Percentiles rank a stretch among this genome's conserved stretches.
Evolutionary conservation across 2,113 vertebrate species (phyloP).

Genomic region (Agapornis roseicollis): DNA sequence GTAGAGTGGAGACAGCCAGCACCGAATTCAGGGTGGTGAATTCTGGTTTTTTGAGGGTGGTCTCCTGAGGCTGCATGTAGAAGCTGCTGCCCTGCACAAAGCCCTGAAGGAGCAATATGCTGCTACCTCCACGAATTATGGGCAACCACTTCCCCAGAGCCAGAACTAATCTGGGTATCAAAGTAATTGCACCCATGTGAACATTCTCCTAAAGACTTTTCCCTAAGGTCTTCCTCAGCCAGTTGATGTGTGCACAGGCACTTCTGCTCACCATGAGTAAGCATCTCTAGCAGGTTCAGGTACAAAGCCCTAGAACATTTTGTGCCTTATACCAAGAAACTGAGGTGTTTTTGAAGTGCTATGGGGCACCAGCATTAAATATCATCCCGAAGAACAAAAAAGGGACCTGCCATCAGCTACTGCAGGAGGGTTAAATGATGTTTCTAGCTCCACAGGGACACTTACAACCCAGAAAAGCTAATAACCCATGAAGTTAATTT

Average conservation of each 20-base stretch:
- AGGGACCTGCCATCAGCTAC: neutral
- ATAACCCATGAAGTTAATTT: neutral
- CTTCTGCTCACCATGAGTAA: neutral
- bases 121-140: neutral
- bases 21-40: neutral
- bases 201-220: neutral
- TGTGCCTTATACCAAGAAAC: neutral
- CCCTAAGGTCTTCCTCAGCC: neutral
- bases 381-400: neutral
- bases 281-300: neutral
- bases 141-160: neutral
- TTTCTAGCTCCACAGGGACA: neutral
- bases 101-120: neutral
- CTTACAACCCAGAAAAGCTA: neutral
- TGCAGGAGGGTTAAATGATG: neutral
- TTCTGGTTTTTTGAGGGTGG: neutral
- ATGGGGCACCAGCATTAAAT: neutral
- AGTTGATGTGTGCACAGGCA: neutral
- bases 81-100: fast-evolving
- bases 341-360: neutral
- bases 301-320: neutral
- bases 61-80: neutral
- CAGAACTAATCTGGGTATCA: neutral
- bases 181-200: neutral
- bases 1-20: fast-evolving